A percentile compares a stretch with the other conserved stretches of the same genome.
These are phyloP conservation scores for Montipora cactus DNA, from an alignment of 64 coral and sea anemone species.

Conservation along the genomic window DNA sequence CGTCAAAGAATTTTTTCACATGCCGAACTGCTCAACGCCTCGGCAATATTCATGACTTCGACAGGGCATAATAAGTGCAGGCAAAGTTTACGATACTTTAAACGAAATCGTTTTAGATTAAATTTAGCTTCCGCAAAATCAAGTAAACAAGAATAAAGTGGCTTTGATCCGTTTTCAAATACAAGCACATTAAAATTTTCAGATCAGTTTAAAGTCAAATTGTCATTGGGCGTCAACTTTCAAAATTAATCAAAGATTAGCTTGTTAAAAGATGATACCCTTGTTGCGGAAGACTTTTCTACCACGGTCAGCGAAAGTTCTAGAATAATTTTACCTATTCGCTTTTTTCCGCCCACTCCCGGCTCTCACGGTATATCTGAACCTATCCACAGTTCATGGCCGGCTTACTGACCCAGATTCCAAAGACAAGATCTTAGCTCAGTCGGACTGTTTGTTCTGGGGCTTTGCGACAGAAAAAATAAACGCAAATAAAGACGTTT, in stretches of 20 bases:
- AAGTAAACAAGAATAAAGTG: too few species aligned
- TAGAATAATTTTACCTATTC: neutral
- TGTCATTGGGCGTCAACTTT: constrained; percentile 7
- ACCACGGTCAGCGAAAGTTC: neutral
- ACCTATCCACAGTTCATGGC: too few species aligned
- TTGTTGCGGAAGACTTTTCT: neutral
- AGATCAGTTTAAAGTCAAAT: constrained; percentile 7
- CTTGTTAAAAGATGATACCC: neutral
- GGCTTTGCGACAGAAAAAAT: neutral
- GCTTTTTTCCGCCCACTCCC: too few species aligned
- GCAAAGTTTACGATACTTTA: neutral
- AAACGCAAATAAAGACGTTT: neutral
- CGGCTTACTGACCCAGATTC: too few species aligned
- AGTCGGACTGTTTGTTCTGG: too few species aligned
- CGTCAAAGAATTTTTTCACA: constrained; percentile 18
- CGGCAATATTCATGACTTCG: neutral
- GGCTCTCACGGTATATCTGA: too few species aligned
- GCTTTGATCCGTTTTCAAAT: neutral
- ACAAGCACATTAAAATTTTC: neutral
- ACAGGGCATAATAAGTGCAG: neutral
- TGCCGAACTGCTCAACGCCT: constrained; percentile 24
- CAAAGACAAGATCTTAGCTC: too few species aligned
- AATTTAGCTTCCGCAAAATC: too few species aligned
- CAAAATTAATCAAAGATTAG: constrained; percentile 1
- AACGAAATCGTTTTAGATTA: neutral